phyloP scores from a whole-genome alignment of 92 coral and sea anemone species.

The Pocillopora meandrina region DNA sequence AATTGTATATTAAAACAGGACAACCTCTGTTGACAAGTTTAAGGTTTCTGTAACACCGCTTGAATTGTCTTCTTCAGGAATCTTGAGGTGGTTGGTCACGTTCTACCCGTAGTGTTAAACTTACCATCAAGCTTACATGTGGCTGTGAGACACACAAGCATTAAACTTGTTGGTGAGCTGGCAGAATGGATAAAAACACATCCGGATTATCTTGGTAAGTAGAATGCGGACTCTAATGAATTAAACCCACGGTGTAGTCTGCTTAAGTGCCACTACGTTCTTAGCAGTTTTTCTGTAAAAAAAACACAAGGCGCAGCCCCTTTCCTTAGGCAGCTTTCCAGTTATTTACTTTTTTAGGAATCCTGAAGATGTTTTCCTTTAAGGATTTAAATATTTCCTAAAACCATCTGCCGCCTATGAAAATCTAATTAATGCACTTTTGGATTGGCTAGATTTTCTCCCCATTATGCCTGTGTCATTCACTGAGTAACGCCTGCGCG shows the following conservation, averaged over 20 bases:
- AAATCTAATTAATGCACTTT: too few species aligned
- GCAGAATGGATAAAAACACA: constrained; percentile 91
- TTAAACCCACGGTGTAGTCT: not conserved
- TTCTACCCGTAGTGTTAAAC: constrained; percentile 72
- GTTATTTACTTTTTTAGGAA: too few species aligned
- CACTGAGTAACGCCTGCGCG: too few species aligned
- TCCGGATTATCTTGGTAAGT: constrained; percentile 77
- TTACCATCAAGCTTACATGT: constrained; percentile 74
- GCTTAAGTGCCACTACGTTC: not conserved
- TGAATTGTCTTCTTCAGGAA: constrained; percentile 41
- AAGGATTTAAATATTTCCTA: too few species aligned
- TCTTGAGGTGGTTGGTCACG: constrained; percentile 71
- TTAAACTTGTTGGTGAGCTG: constrained; percentile 87
- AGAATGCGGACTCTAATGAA: not conserved
- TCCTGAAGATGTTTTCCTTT: too few species aligned
- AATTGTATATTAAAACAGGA: too few species aligned
- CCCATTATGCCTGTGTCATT: too few species aligned
- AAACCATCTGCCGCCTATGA: too few species aligned
- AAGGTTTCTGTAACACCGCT: not conserved
- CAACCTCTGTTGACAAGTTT: not conserved
- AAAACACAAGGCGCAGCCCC: too few species aligned
- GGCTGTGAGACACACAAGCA: constrained; percentile 83
- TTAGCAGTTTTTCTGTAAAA: not conserved
- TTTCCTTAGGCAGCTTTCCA: too few species aligned
- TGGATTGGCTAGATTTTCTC: not conserved